Base-by-base conservation (phyloP, 2,888 invertebrate species). In the Pachydiplax longipennis region DNA sequence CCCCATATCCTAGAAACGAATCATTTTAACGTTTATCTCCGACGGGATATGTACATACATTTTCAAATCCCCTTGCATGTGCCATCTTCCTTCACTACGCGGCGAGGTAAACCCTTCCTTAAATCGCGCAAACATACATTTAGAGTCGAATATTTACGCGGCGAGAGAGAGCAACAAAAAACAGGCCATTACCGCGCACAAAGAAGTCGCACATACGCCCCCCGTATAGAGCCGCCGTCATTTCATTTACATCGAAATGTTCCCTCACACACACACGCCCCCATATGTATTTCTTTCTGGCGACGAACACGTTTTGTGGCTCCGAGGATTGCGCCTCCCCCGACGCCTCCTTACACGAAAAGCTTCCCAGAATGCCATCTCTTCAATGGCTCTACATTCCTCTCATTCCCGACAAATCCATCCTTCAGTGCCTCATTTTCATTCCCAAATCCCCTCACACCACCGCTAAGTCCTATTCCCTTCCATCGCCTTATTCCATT, bases 231-330 rank as follows among this genome's bases (percentile, higher is more conserved):
- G 18, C 58, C 83, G 6, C 35, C 87, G 40, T 37, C 87, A 61
- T 87, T 87, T 87, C 87, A 87, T 87, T 87, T 87, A 65, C 61
- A 87, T 87, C 25, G 65, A 65, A 87, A 65, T 61, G 87, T n/a
- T 87, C 87, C 58, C 87, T 10, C 10, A 3, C 44, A n/a, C 31
- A n/a, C 53, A 25, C 82, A 25, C n/a, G n/a, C n/a, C 82, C 82
- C 53, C 83, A 22, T 61, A 61, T 37, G 35, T 18, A 37, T 48
- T 15, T 87, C 37, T 61, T 58, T 87, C 44, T 25, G 15, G 35
- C 1, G 83, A 53, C 18, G 22, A 65, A 87, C 87, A 87, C 87
- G 61, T 35, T 83, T 58, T 58, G 83, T 35, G 53, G 53, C 58
- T 48, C 53, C 58, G 83, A 82, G 82, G 82, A 82, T 83, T 58